Evolutionary conservation across 2,797 vertebrate genomes (phyloP).

Genomic region (Limnodromus scolopaceus): DNA sequence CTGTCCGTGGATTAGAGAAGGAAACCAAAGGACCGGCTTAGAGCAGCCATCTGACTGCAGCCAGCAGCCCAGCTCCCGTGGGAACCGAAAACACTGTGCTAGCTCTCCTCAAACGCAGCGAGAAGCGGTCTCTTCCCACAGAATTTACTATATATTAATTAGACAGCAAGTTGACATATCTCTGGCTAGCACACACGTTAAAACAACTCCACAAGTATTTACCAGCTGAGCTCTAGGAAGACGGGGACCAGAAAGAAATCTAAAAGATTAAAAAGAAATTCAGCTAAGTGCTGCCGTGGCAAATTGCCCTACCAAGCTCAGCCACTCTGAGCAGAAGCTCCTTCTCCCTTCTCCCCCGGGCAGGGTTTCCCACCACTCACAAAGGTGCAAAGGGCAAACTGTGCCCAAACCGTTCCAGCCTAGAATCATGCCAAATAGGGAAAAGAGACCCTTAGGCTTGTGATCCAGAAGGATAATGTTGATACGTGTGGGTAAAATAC

Average conservation of each 20-base stretch:
- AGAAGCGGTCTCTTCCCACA: neutral
- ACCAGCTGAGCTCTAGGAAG: neutral
- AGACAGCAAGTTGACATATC: neutral
- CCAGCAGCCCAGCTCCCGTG: neutral
- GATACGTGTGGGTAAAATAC: neutral
- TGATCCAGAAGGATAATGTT: neutral
- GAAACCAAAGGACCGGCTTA: neutral
- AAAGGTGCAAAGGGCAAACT: neutral
- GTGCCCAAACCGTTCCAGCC: neutral
- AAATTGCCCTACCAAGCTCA: neutral
- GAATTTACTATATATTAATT: neutral
- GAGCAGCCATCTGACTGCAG: neutral
- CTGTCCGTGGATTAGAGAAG: neutral
- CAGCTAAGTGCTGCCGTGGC: neutral
- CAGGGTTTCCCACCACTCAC: neutral
- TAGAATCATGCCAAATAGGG: neutral
- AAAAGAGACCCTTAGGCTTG: neutral
- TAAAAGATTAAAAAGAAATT: neutral
- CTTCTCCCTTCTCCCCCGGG: neutral
- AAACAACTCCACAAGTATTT: conserved; percentile 1
- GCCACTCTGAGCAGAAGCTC: neutral
- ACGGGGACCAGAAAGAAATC: neutral
- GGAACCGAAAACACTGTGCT: neutral
- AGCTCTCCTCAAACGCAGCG: neutral
- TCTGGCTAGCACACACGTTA: neutral